Evolutionary conservation across 2,888 invertebrate genomes (phyloP).

Genomic region (Meghimatium bilineatum): DNA sequence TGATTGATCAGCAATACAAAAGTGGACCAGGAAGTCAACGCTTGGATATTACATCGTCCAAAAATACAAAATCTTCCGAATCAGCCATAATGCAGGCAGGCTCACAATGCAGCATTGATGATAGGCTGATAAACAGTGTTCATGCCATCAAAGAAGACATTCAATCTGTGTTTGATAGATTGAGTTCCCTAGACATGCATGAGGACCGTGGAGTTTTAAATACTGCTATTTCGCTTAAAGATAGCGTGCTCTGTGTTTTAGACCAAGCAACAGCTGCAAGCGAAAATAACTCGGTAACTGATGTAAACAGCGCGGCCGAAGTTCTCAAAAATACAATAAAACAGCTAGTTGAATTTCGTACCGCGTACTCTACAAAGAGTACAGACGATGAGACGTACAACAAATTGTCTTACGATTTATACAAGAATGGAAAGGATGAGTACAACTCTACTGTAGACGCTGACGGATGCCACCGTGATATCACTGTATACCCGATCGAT

Average conservation of each 20-base stretch:
- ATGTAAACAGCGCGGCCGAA: not conserved
- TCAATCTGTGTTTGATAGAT: conserved; percentile 1
- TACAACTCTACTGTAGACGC: not conserved
- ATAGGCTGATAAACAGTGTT: not conserved
- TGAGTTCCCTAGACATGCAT: not conserved
- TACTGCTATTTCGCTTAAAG: not conserved
- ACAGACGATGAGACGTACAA: not conserved
- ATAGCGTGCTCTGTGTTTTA: not conserved
- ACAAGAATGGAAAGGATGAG: conserved; percentile 1
- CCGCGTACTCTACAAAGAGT: not conserved
- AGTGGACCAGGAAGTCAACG: too few relatives aligned
- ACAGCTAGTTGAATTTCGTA: not conserved
- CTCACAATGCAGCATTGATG: not conserved
- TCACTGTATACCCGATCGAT: not conserved
- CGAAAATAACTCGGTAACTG: too few relatives aligned
- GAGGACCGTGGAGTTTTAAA: not conserved
- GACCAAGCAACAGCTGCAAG: not conserved
- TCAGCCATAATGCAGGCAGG: not conserved
- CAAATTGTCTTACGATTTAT: not conserved
- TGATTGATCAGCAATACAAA: too few relatives aligned
- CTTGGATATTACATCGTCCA: too few relatives aligned
- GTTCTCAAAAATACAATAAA: not conserved
- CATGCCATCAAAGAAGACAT: conserved; percentile 14
- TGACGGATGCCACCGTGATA: not conserved
- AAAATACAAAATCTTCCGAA: not conserved